Conservation (phyloP, 2,113 vertebrate genomes). For the Numida meleagris region DNA sequence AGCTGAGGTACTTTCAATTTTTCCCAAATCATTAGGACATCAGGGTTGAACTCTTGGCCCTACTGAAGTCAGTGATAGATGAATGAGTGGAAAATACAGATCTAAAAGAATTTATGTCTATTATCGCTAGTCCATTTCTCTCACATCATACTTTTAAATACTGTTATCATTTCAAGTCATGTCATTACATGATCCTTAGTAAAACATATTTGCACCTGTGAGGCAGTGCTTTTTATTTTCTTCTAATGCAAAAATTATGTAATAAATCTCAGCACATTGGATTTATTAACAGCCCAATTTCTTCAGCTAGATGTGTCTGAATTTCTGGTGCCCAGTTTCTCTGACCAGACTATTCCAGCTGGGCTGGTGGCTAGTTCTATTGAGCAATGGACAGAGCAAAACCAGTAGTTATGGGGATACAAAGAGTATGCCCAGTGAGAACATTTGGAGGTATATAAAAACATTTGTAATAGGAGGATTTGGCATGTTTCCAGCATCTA, state of each 20-base stretch:
- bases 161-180: slow-evolving; percentile 28
- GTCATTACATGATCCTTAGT: not conserved
- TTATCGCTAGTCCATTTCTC: slow-evolving; percentile 29
- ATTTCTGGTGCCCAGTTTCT: slow-evolving; percentile 29
- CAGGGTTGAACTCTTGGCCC: slow-evolving; percentile 1
- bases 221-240: slow-evolving; percentile 12
- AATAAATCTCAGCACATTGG: not conserved
- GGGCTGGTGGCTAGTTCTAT: slow-evolving; percentile 36
- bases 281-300: slow-evolving; percentile 28
- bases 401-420: slow-evolving; percentile 56
- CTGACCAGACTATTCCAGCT: slow-evolving; percentile 38
- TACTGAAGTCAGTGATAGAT: not conserved
- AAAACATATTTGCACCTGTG: slow-evolving; percentile 30
- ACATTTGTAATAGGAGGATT: slow-evolving; percentile 55
- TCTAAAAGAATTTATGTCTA: slow-evolving; percentile 10
- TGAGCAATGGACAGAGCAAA: slow-evolving; percentile 54
- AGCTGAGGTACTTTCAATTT: slow-evolving; percentile 13
- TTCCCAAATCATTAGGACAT: slow-evolving; percentile 16
- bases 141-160: slow-evolving; percentile 50
- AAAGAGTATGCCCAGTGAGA: slow-evolving; percentile 25
- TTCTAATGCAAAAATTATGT: not conserved
- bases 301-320: not conserved
- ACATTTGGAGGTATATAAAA: slow-evolving; percentile 36
- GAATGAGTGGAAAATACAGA: not conserved
- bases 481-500: slow-evolving; percentile 44